Evolutionary conservation across 2,113 vertebrate genomes (phyloP).

Genomic region (Antechinus flavipes): DNA sequence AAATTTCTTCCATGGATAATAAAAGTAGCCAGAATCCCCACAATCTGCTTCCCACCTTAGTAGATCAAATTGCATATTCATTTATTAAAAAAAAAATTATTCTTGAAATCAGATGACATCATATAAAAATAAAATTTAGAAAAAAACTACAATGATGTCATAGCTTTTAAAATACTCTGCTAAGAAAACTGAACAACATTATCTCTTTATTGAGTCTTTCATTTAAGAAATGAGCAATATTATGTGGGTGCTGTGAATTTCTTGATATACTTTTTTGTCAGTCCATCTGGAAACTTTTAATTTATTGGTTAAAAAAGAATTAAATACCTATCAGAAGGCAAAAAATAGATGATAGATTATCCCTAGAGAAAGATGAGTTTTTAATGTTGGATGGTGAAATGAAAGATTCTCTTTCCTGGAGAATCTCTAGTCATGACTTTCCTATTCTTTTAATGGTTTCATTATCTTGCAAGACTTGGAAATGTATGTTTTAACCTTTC

Average conservation of each 20-base stretch:
- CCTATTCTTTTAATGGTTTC: not conserved
- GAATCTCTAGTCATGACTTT: not conserved
- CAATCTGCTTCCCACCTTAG: not conserved
- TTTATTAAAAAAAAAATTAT: conserved; percentile 34
- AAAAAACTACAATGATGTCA: not conserved
- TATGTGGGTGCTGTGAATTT: not conserved
- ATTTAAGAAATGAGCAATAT: conserved; percentile 8
- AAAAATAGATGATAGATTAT: conserved; percentile 30
- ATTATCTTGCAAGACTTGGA: not conserved
- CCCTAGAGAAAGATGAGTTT: not conserved
- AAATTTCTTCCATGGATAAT: not conserved
- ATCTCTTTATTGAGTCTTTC: not conserved
- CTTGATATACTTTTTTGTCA: conserved; percentile 4
- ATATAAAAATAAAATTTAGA: conserved; percentile 16
- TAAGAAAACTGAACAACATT: conserved; percentile 31
- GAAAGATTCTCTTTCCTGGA: not conserved
- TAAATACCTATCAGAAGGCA: not conserved
- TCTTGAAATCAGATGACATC: conserved; percentile 8
- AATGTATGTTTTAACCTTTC: not conserved
- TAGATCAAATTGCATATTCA: conserved; percentile 5
- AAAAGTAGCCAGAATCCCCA: not conserved
- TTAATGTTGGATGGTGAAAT: not conserved
- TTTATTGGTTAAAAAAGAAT: not conserved
- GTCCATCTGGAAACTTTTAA: not conserved
- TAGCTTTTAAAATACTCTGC: conserved; percentile 33